Base-by-base conservation (phyloP, 1,140 invertebrate genomes). In the Liolophura sinensis region DNA sequence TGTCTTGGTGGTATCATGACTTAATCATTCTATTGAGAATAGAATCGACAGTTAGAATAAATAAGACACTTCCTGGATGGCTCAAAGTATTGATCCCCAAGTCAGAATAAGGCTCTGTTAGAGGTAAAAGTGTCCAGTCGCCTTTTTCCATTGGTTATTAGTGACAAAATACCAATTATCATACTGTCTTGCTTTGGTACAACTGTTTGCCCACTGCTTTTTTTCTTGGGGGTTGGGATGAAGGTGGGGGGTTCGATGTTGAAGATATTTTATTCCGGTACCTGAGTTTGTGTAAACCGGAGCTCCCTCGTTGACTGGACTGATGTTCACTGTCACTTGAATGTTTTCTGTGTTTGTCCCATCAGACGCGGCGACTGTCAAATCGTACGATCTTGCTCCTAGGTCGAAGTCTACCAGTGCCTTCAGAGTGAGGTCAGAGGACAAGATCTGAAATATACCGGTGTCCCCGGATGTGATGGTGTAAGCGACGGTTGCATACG, bases 301-400 rank as follows among this genome's bases (percentile, higher is more conserved):
- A 15, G 61, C 11, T 47, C 18, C 25, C 62, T 73, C 67, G 46
- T 73, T 69, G 31, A 73, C 64, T 20, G 65, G 22, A 18, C 16
- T 46, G n/a, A 73, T 64, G 20, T 58, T 64, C 0, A 73, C 68
- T 7, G 66, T 62, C 15, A 70, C 76, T 0, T 31, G 24, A 0
- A 78, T 68, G 22, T 67, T 20, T 12, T 74, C 48, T 0, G 52
- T 65, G 55, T 74, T 69, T 11, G 60, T 64, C 16, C 62, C 62
- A 60, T 80, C 78, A 0, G 68, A 74, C 15, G 76, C 72, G 16
- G 66, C 64, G 47, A 80, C 62, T 11, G 62, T 66, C 14, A 80
- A 48, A 48, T 64, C 64, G 67, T 77, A 78, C 54, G 63, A 57
- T 20, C 61, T 64, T 27, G 64, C 54, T 16, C 74, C 68, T 0